Conservation (phyloP, 64 coral and sea anemone species). For the Stichodactyla mertensii region DNA sequence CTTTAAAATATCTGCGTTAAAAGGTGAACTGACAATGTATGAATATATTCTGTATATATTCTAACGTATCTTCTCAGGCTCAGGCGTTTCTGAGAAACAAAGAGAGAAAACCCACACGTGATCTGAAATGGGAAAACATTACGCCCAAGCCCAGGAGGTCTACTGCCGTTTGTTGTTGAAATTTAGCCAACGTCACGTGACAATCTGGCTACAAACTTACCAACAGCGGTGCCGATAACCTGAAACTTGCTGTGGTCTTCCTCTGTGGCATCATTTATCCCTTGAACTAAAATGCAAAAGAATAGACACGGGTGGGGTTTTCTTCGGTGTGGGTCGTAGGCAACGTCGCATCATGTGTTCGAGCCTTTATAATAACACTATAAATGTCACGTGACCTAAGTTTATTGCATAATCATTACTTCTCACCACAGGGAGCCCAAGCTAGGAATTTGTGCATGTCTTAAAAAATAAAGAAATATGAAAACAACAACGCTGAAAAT, state of each 20-base stretch:
- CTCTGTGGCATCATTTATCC: neutral
- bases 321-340: neutral
- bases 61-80: too few species aligned
- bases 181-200: neutral
- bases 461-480: too few species aligned
- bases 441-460: too few species aligned
- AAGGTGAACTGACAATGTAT: too few species aligned
- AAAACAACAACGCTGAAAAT: too few species aligned
- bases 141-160: too few species aligned
- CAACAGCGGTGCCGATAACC: conserved; percentile 7
- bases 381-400: too few species aligned
- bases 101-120: neutral
- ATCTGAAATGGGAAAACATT: neutral
- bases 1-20: too few species aligned
- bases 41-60: too few species aligned
- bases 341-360: neutral
- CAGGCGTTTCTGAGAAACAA: too few species aligned
- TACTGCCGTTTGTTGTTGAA: neutral
- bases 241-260: neutral
- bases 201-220: neutral
- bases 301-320: neutral
- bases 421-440: too few species aligned
- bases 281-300: neutral
- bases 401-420: too few species aligned
- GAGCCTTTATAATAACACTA: neutral